A percentile compares a stretch with the other conserved stretches of the same genome.
phyloP scores from a whole-genome alignment of 2,797 vertebrate species.

The Fundulus diaphanus region DNA sequence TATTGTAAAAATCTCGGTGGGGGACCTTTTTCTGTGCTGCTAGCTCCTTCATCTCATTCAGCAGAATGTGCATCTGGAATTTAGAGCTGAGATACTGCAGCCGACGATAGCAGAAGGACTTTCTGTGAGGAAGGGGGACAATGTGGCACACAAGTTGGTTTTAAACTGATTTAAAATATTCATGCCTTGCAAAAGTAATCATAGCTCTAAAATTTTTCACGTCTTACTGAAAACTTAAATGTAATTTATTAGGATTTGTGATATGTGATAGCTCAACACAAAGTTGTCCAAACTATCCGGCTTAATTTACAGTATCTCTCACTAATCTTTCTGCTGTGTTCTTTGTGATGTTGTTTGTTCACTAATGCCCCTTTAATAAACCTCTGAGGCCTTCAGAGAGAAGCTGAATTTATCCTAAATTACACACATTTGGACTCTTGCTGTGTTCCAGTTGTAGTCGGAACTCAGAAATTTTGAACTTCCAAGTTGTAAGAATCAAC shows the following conservation, averaged over 20 bases:
- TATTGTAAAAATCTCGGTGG: conserved; percentile 97
- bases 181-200: not conserved
- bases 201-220: not conserved
- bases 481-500: too few species aligned
- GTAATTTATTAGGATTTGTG: too few species aligned
- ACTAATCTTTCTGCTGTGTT: too few species aligned
- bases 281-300: too few species aligned
- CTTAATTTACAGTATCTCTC: too few species aligned
- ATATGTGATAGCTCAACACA: too few species aligned
- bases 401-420: not conserved
- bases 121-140: conserved; percentile 76
- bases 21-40: conserved; percentile 96
- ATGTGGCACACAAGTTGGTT: not conserved
- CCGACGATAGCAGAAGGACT: conserved; percentile 97
- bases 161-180: not conserved
- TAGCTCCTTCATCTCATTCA: conserved; percentile 98
- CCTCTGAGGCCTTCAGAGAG: not conserved
- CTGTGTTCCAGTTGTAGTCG: too few species aligned
- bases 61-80: conserved; percentile 97
- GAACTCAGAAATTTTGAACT: too few species aligned
- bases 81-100: conserved; percentile 97
- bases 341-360: too few species aligned
- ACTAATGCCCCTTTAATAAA: too few species aligned
- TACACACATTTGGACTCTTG: too few species aligned
- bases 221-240: too few species aligned